Percentiles rank a stretch among this genome's conserved stretches.
phyloP scores from a whole-genome alignment of 2,113 vertebrate genomes.

The Epinephelus cyanopodus region DNA sequence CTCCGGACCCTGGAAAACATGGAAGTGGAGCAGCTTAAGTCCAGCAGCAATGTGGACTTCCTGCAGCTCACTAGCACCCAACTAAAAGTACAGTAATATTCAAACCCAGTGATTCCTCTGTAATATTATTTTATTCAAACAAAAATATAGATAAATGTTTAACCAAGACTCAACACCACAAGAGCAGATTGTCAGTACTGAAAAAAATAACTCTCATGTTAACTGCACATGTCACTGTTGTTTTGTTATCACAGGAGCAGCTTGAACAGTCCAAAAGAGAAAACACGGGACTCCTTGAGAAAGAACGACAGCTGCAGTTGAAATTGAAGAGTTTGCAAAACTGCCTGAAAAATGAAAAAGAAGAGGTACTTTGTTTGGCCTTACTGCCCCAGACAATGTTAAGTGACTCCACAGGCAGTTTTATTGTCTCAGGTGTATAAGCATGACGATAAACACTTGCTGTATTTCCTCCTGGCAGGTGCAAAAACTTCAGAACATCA shows the following conservation, averaged over 20 bases:
- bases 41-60: conserved; percentile 89
- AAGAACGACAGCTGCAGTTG: conserved; percentile 92
- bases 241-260: conserved; percentile 87
- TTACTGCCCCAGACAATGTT: neutral
- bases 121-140: neutral
- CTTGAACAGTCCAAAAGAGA: conserved; percentile 92
- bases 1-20: conserved; percentile 90
- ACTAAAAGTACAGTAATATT: conserved; percentile 85
- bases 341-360: conserved; percentile 94
- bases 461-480: conserved; percentile 82
- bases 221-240: neutral
- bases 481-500: conserved; percentile 94
- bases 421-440: neutral
- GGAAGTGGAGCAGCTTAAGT: conserved; percentile 92
- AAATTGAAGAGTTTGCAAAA: conserved; percentile 93
- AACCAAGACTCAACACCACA: neutral
- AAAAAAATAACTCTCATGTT: neutral
- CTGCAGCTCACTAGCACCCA: conserved; percentile 89
- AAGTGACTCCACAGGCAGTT: neutral
- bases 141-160: conserved; percentile 6
- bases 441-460: neutral
- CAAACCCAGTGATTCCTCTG: neutral
- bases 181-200: neutral
- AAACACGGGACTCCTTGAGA: conserved; percentile 91
- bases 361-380: conserved; percentile 87